phyloP scores from a whole-genome alignment of 2,888 invertebrate genomes.

The Drosophila recens region DNA sequence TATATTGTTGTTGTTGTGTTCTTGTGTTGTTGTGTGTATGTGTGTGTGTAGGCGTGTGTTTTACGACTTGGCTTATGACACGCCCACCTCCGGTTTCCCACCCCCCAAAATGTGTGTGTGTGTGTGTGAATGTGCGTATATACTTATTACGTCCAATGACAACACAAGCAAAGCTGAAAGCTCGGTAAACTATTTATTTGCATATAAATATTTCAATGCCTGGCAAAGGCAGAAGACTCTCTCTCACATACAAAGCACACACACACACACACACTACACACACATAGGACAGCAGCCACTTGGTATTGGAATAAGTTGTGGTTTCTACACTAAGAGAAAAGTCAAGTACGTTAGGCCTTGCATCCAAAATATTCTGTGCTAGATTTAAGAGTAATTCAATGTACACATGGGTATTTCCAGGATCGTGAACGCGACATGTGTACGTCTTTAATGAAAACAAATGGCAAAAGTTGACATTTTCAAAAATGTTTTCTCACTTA shows the following conservation, averaged over 20 bases:
- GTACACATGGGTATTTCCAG: too few species aligned
- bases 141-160: slow-evolving; percentile 54
- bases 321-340: neutral
- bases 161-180: slow-evolving; percentile 67
- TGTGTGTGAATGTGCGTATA: slow-evolving; percentile 10
- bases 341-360: too few species aligned
- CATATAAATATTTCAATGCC: slow-evolving; percentile 77
- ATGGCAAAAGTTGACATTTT: too few species aligned
- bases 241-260: slow-evolving; percentile 24
- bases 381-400: too few species aligned
- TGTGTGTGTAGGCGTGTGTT: slow-evolving; percentile 44
- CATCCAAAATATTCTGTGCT: too few species aligned
- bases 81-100: slow-evolving; percentile 29
- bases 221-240: slow-evolving; percentile 37
- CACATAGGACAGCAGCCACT: slow-evolving; percentile 27
- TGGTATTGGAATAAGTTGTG: slow-evolving; percentile 47
- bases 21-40: too few species aligned
- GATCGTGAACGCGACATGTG: too few species aligned
- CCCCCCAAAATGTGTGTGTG: slow-evolving; percentile 9
- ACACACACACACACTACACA: slow-evolving; percentile 5
- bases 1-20: slow-evolving; percentile 14
- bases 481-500: too few species aligned
- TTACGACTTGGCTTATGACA: slow-evolving; percentile 59
- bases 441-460: too few species aligned
- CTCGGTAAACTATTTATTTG: slow-evolving; percentile 78